Evolutionary conservation across 2,888 invertebrate species (phyloP).

Genomic region (Andrena bucephala): DNA sequence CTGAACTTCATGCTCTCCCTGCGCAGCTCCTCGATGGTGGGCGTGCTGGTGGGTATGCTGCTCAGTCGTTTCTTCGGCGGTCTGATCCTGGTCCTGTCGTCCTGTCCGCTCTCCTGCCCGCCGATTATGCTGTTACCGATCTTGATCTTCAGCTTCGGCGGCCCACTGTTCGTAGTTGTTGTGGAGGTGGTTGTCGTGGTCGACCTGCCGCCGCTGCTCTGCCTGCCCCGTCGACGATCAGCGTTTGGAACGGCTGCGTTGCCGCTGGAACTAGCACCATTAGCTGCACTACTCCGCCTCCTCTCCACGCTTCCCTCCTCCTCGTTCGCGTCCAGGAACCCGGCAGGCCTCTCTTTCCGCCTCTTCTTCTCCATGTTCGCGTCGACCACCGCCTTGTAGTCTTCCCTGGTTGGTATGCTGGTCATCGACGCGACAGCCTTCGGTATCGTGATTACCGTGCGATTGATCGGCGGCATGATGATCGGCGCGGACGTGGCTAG

Average conservation of each 20-base stretch:
- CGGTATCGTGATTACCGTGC: constrained; percentile 93
- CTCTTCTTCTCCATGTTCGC: constrained; percentile 90
- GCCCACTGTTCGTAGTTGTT: constrained; percentile 81
- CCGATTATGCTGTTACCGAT: constrained; percentile 87
- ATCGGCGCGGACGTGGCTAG: constrained; percentile 87
- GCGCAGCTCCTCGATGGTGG: constrained; percentile 92
- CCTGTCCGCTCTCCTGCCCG: constrained; percentile 85
- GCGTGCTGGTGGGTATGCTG: constrained; percentile 86
- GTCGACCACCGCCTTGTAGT: constrained; percentile 90
- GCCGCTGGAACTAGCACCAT: constrained; percentile 55
- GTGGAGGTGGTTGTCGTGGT: constrained; percentile 81
- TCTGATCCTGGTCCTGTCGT: constrained; percentile 84
- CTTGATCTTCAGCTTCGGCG: constrained; percentile 91
- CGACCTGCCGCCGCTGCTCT: constrained; percentile 75
- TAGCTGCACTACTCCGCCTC: constrained; percentile 77
- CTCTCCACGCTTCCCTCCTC: constrained; percentile 81
- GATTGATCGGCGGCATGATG: constrained; percentile 87
- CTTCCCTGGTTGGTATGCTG: constrained; percentile 93
- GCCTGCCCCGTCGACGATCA: constrained; percentile 81
- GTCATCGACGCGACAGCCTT: constrained; percentile 96
- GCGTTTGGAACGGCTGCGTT: constrained; percentile 76
- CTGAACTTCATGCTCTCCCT: constrained; percentile 95
- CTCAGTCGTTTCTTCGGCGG: constrained; percentile 94
- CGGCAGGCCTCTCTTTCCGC: constrained; percentile 84
- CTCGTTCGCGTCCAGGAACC: constrained; percentile 70